Percentiles rank a stretch among this genome's conserved stretches.
Evolutionary conservation across 2,113 vertebrate genomes (phyloP).

Genomic region (Crotalus viridis): DNA sequence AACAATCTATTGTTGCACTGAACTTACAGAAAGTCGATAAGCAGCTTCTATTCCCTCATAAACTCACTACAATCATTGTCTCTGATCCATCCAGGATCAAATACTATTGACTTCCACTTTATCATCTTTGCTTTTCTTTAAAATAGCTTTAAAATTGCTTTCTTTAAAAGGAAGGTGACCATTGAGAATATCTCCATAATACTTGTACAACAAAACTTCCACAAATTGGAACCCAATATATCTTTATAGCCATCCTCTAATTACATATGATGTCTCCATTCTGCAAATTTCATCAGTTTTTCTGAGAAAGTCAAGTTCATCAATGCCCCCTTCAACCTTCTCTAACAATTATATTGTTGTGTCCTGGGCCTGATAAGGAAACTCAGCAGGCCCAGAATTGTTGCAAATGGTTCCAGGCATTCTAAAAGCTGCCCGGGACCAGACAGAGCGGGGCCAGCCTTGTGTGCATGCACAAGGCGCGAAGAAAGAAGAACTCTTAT

Average conservation of each 20-base stretch:
- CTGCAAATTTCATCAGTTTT: not conserved
- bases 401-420: too few species aligned
- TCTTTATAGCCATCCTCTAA: not conserved
- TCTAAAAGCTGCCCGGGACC: too few species aligned
- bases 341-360: not conserved
- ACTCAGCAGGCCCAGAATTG: too few species aligned
- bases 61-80: not conserved
- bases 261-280: not conserved
- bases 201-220: not conserved
- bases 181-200: not conserved
- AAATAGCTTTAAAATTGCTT: not conserved
- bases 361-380: too few species aligned
- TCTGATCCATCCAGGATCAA: not conserved
- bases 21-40: not conserved
- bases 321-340: not conserved
- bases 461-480: too few species aligned
- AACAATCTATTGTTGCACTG: not conserved
- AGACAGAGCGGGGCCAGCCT: too few species aligned
- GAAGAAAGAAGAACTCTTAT: too few species aligned
- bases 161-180: not conserved
- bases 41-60: not conserved
- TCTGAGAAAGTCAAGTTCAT: not conserved
- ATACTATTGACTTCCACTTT: not conserved
- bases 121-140: not conserved
- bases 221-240: not conserved